Percentiles rank a stretch among this genome's conserved stretches.
These are phyloP conservation scores for Bruchidius siliquastri DNA, from an alignment of 2,888 invertebrate species.

Conservation along the genomic window DNA sequence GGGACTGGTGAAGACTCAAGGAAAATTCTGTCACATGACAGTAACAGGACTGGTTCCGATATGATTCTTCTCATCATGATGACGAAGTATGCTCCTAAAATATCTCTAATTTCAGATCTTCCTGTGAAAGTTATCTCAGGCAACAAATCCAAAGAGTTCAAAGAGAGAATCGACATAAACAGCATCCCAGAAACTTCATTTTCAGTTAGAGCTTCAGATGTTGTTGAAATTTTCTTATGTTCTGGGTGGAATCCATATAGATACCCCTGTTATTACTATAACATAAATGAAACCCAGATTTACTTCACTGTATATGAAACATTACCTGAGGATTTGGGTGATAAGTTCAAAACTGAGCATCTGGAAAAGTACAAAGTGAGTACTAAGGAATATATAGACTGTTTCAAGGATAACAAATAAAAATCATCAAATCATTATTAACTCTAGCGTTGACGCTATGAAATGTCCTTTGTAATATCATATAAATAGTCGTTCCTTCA, in stretches of 20 bases:
- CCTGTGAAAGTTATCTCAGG: constrained; percentile 33
- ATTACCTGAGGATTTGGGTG: constrained; percentile 25
- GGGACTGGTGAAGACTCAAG: no score
- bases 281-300: constrained; percentile 31
- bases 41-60: no score
- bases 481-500: no score
- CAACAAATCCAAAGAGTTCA: constrained; percentile 29
- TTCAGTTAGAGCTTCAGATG: constrained; percentile 34
- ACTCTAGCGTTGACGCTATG: no score
- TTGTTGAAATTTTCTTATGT: constrained; percentile 37
- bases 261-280: constrained; percentile 39
- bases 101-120: constrained; percentile 30
- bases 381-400: neutral
- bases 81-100: no score
- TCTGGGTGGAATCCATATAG: constrained; percentile 37
- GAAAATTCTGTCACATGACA: no score
- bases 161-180: constrained; percentile 31
- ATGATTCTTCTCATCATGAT: no score
- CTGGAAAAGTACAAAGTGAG: constrained; percentile 18
- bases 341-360: constrained; percentile 12
- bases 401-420: neutral
- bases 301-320: constrained; percentile 26
- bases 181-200: constrained; percentile 30
- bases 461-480: no score
- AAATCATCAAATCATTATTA: no score